phyloP scores from a whole-genome alignment of 2,797 vertebrate genomes.

The Morelia viridis region DNA sequence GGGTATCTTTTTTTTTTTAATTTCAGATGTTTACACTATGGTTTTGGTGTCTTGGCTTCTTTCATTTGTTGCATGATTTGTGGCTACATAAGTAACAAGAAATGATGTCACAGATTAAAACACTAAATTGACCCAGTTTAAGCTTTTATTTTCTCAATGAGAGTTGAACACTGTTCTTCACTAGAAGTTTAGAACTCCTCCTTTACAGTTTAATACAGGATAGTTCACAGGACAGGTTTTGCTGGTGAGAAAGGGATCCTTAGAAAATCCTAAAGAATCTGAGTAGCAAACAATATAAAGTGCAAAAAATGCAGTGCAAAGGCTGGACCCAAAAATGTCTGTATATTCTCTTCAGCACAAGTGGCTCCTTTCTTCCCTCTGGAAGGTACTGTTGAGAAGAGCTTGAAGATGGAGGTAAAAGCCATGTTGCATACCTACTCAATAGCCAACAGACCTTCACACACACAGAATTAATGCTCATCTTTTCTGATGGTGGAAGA shows the following conservation, averaged over 20 bases:
- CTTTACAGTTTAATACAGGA: constrained; percentile 47
- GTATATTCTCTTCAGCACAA: background rate
- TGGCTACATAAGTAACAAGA: background rate
- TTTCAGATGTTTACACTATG: background rate
- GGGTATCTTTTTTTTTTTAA: background rate
- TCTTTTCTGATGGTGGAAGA: background rate
- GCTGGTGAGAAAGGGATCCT: constrained; percentile 57
- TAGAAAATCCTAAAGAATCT: constrained; percentile 52
- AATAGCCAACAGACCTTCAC: background rate
- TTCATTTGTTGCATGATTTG: background rate
- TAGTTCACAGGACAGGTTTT: constrained; percentile 49
- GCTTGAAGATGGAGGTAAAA: background rate
- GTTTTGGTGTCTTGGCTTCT: background rate
- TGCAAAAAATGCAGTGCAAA: constrained; percentile 76
- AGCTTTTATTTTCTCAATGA: constrained; percentile 20
- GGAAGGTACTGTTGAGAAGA: constrained; percentile 20
- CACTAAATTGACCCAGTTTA: background rate
- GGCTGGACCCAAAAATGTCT: constrained; percentile 18
- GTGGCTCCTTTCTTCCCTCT: constrained; percentile 22
- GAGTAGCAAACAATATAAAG: constrained; percentile 68
- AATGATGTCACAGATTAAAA: background rate
- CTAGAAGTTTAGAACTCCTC: constrained; percentile 33
- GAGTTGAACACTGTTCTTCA: constrained; percentile 11
- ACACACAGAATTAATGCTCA: background rate
- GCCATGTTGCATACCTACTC: background rate